Conservation (phyloP, 2,888 invertebrate species). For the Crepidodera aurea region DNA sequence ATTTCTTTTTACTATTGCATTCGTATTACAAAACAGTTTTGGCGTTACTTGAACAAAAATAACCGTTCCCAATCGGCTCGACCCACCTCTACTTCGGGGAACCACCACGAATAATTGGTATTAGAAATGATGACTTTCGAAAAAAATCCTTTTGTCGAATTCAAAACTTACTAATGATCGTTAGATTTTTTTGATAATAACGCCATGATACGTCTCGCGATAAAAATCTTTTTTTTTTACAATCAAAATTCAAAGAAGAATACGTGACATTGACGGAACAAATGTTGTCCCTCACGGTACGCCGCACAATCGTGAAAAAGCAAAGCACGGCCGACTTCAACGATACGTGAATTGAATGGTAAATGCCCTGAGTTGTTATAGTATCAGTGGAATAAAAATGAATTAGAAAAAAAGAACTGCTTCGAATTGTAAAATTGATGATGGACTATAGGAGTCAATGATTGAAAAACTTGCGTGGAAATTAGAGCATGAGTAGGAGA, state of each 20-base stretch:
- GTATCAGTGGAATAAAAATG: conserved; percentile 7
- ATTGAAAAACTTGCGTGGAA: too few relatives aligned
- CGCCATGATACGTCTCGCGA: not conserved
- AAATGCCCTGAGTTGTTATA: conserved; percentile 19
- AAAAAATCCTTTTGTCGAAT: conserved; percentile 2
- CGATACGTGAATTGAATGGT: conserved; percentile 25
- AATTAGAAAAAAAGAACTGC: not conserved
- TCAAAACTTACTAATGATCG: not conserved
- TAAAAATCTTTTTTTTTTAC: conserved; percentile 11
- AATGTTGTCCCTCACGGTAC: conserved; percentile 49
- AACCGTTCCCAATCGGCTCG: not conserved
- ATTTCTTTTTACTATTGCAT: too few relatives aligned
- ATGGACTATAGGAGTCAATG: not conserved
- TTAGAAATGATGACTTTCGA: conserved; percentile 6
- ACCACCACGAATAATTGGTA: not conserved
- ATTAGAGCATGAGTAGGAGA: too few relatives aligned
- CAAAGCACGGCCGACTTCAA: conserved; percentile 46
- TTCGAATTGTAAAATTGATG: not conserved
- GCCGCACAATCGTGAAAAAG: conserved; percentile 51
- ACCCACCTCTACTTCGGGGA: not conserved
- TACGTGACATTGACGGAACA: conserved; percentile 41
- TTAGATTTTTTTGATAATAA: conserved; percentile 12
- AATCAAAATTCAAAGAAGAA: conserved; percentile 20
- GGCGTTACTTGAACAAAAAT: too few relatives aligned
- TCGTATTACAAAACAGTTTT: too few relatives aligned